These are phyloP conservation scores for Reinhardtius hippoglossoides DNA, from an alignment of 2,113 vertebrate genomes.

Conservation along the genomic window DNA sequence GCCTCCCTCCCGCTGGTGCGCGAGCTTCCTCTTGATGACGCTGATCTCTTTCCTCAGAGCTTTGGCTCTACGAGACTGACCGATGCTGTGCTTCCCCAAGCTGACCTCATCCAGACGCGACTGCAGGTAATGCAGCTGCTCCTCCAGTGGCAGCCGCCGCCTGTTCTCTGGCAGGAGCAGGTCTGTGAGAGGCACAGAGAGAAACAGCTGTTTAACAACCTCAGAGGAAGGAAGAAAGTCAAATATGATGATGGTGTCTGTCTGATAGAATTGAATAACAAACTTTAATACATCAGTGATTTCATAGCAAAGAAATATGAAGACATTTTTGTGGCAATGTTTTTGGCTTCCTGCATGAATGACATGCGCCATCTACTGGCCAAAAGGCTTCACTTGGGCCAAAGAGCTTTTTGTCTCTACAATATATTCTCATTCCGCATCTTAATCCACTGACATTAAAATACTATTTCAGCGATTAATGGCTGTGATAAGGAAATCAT, in stretches of 20 bases:
- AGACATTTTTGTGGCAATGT: not conserved
- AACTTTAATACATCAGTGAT: not conserved
- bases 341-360: not conserved
- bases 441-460: not conserved
- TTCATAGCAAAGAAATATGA: not conserved
- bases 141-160: constrained; percentile 90
- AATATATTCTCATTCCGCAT: not conserved
- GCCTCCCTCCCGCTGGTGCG: constrained; percentile 89
- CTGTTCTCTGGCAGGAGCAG: constrained; percentile 90
- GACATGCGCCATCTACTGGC: constrained; percentile 27
- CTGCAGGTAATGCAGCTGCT: constrained; percentile 93
- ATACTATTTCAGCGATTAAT: not conserved
- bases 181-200: constrained; percentile 73
- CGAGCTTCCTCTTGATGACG: constrained; percentile 91
- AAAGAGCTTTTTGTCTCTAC: not conserved
- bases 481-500: not conserved
- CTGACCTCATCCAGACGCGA: constrained; percentile 90
- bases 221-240: not conserved
- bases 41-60: constrained; percentile 98
- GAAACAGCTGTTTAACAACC: not conserved
- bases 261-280: not conserved
- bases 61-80: constrained; percentile 93
- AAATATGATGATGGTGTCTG: not conserved
- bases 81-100: constrained; percentile 92
- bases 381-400: not conserved